These are phyloP conservation scores for Phylloscopus whistleri DNA, from an alignment of 2,113 vertebrate species.

Conservation along the genomic window DNA sequence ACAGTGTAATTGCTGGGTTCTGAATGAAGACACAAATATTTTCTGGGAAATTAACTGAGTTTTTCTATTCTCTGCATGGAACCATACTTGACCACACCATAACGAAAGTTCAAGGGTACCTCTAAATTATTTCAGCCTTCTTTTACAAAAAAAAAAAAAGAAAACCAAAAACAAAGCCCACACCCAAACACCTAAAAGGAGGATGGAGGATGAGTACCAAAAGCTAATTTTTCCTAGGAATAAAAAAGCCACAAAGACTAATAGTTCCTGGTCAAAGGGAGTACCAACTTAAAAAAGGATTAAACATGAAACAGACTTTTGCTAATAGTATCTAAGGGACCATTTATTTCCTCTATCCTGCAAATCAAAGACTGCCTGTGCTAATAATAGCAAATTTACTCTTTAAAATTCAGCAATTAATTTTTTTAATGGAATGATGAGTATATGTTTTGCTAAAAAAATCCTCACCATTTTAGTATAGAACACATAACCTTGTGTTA, in stretches of 20 bases:
- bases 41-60: background rate
- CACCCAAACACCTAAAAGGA: background rate
- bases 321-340: background rate
- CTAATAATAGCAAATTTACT: background rate
- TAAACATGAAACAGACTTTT: background rate
- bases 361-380: background rate
- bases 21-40: background rate
- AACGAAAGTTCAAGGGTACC: background rate
- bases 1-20: background rate
- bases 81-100: background rate
- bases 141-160: background rate
- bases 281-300: background rate
- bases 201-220: background rate
- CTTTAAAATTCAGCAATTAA: background rate
- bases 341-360: background rate
- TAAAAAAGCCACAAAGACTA: background rate
- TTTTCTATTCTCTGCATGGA: background rate
- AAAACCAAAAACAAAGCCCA: no score
- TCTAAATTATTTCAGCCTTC: background rate
- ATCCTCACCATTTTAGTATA: background rate
- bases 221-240: background rate
- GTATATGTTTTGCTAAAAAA: background rate
- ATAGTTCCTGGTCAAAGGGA: background rate
- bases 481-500: background rate
- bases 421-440: background rate